Conservation (phyloP, 2,113 vertebrate genomes). For the Ciconia stormi region DNA sequence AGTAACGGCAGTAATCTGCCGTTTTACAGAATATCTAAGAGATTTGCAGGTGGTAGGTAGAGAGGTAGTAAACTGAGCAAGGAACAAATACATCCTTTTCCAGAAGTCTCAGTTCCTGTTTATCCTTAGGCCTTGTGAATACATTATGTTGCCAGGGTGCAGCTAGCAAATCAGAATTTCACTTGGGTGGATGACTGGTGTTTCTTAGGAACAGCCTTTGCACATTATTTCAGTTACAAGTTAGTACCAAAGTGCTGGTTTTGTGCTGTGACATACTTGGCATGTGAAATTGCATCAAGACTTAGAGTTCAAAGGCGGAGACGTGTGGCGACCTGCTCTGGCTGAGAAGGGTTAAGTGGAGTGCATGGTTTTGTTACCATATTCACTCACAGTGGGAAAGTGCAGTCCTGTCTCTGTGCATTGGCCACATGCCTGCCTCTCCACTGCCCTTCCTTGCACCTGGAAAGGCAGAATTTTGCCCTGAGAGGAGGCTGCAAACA, state of each 20-base stretch:
- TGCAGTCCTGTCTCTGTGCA: neutral
- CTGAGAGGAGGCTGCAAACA: neutral
- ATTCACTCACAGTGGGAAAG: neutral
- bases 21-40: neutral
- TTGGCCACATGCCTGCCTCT: accelerated
- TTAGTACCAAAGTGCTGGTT: neutral
- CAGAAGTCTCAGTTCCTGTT: neutral
- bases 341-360: neutral
- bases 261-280: neutral
- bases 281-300: neutral
- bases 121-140: neutral
- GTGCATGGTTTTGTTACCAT: neutral
- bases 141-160: neutral
- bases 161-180: neutral
- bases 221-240: neutral
- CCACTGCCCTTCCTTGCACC: neutral
- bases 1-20: neutral
- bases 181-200: neutral
- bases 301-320: neutral
- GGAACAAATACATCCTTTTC: neutral
- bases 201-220: neutral
- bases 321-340: neutral
- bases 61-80: neutral
- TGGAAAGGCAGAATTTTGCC: neutral
- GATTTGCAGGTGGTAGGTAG: neutral